Percentiles rank a stretch among this genome's conserved stretches.
Evolutionary conservation across 2,888 invertebrate species (phyloP).

Genomic region (Meiosimyza platycephala): DNA sequence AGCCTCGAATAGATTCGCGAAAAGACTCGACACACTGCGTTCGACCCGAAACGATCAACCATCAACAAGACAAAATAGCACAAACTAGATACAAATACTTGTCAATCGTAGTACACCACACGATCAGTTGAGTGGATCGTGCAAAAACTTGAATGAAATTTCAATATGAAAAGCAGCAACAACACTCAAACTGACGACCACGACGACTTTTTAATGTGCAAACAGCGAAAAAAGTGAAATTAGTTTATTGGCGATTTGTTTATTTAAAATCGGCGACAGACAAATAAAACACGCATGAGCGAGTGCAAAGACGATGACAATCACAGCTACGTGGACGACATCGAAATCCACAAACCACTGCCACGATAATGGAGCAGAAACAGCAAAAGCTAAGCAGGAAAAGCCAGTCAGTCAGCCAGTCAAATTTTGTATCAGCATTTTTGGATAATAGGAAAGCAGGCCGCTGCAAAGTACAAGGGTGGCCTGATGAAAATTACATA

Average conservation of each 20-base stretch:
- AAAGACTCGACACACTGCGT: conserved; percentile 19
- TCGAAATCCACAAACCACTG: neutral
- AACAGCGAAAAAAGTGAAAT: conserved; percentile 33
- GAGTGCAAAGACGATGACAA: conserved; percentile 22
- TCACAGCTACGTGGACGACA: conserved; percentile 7
- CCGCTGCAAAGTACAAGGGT: too few species aligned
- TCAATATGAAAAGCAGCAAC: conserved; percentile 25
- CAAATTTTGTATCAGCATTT: too few species aligned
- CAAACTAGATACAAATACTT: conserved; percentile 42
- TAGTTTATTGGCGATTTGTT: conserved; percentile 33
- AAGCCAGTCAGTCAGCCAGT: too few species aligned
- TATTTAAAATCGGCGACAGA: conserved; percentile 31
- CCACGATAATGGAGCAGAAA: neutral
- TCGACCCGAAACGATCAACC: conserved; percentile 41
- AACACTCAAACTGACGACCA: conserved; percentile 22
- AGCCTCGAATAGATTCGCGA: conserved; percentile 28
- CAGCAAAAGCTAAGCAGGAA: neutral
- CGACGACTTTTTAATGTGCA: conserved; percentile 9
- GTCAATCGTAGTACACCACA: conserved; percentile 15
- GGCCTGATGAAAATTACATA: too few species aligned
- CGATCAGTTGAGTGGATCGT: conserved; percentile 37
- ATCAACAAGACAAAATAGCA: conserved; percentile 38
- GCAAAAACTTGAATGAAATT: conserved; percentile 43
- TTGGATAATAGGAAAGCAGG: too few species aligned
- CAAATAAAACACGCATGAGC: conserved; percentile 10